Evolutionary conservation across 2,113 vertebrate species (phyloP), one percentile per base, ranked within the genome.

Genomic region (Anarhynchus alexandrinus): DNA sequence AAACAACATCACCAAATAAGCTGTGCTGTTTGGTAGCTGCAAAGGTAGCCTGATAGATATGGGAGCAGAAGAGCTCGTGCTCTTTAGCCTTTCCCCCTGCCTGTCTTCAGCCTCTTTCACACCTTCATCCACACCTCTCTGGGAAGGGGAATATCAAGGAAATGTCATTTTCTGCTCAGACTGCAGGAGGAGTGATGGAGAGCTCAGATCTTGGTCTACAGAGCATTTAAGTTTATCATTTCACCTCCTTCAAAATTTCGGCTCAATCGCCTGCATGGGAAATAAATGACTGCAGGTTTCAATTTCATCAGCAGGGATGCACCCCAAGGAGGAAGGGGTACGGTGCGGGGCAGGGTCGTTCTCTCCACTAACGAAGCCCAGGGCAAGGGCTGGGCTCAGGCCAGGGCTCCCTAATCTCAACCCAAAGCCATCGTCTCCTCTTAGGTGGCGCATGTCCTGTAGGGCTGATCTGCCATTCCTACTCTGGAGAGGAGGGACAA

Each of bases 321-420:
- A 15, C 26, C 36, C 62, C 13, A 12, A 23, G 38, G 21, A 61
- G 55, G 25, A n/a, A 32, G 17, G n/a, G 65, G 16, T 16, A 20
- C 27, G 1, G 40, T 1, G 2, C 27, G 13, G 51, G 27, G 42
- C 17, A 10, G 9, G 7, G 40, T 57, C 9, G 0, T 66, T 66
- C 49, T 16, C 30, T 22, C 25, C 5, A 1, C 30, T 51, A 30
- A 32, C 3, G 32, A 52, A 59, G 54, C 55, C 30, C 71, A 29
- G 38, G 62, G 34, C 17, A 42, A n/a, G 52, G 59, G 9, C 36
- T 65, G 86, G 43, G 51, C 5, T n/a, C 11, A 32, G 25, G 59
- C 45, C n/a, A 10, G 32, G 36, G 45, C 32, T 47, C 38, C 51
- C 52, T 49, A 13, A 79, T 26, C 32, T 43, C 42, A 15, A 8